Conservation (phyloP, 2,797 vertebrate species). For the Gymnothorax reevesii region DNA sequence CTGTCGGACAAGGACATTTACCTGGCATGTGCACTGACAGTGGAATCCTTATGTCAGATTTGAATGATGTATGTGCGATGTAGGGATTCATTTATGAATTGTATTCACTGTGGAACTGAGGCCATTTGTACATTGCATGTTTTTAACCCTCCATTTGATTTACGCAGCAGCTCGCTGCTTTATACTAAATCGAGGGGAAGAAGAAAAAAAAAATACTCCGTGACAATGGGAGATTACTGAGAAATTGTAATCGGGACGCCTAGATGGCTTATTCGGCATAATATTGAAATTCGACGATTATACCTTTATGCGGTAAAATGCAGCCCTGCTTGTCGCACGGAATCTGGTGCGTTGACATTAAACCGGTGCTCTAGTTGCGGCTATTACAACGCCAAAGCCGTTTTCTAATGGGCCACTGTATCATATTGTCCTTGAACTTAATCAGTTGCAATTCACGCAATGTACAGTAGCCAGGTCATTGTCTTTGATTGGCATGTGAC, state of each 20-base stretch:
- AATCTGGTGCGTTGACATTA: neutral
- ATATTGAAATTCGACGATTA: neutral
- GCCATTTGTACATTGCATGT: neutral
- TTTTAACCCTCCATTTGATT: neutral
- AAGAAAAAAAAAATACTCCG: neutral
- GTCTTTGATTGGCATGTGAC: neutral
- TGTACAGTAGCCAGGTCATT: neutral
- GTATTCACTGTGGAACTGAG: neutral
- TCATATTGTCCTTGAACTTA: neutral
- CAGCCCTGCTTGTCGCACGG: neutral
- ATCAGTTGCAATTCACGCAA: constrained; percentile 1
- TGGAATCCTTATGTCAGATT: neutral
- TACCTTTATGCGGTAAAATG: constrained; percentile 1
- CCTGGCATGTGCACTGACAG: constrained; percentile 1
- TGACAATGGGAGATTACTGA: neutral
- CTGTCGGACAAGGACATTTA: neutral
- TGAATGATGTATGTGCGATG: neutral
- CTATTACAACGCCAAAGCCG: neutral
- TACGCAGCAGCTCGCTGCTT: neutral
- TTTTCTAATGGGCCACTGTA: neutral
- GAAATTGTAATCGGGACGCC: neutral
- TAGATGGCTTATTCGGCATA: neutral
- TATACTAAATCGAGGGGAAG: neutral
- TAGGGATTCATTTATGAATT: neutral
- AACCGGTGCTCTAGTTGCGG: neutral